phyloP scores from a whole-genome alignment of 2,888 invertebrate genomes.

The Prenolepis imparis region DNA sequence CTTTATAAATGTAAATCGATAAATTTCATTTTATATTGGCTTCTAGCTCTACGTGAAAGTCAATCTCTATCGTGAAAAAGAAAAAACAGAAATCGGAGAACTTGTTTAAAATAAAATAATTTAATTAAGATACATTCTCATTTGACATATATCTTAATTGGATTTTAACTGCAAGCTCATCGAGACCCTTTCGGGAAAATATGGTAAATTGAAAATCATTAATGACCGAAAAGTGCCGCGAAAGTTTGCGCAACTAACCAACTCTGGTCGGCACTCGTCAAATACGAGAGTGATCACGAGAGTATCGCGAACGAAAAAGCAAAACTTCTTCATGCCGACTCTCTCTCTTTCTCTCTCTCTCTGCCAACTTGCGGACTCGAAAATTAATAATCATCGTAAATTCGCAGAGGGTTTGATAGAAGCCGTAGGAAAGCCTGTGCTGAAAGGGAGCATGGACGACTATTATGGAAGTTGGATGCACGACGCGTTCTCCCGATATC shows the following conservation, averaged over 20 bases:
- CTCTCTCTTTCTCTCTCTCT: too few species aligned
- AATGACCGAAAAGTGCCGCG: constrained; percentile 16
- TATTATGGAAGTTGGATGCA: constrained; percentile 95
- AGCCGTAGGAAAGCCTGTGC: constrained; percentile 97
- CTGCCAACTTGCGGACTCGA: neutral
- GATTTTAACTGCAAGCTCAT: neutral
- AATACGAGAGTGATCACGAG: neutral
- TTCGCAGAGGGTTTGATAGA: constrained; percentile 93
- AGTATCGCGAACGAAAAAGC: neutral
- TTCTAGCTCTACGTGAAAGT: neutral
- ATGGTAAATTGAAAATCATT: neutral
- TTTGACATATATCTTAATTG: neutral
- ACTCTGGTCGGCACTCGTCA: neutral
- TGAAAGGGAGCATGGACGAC: constrained; percentile 92
- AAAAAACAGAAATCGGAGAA: neutral
- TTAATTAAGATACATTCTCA: neutral
- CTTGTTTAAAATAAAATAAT: neutral
- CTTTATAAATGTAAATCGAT: neutral
- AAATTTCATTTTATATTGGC: neutral
- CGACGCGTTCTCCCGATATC: constrained; percentile 88
- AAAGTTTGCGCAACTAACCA: constrained; percentile 36
- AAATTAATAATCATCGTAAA: constrained; percentile 34
- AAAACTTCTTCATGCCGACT: neutral
- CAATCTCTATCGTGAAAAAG: too few species aligned
- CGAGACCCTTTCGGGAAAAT: neutral